Conservation (phyloP, 1,140 invertebrate genomes). For the Armadillidium nasatum region DNA sequence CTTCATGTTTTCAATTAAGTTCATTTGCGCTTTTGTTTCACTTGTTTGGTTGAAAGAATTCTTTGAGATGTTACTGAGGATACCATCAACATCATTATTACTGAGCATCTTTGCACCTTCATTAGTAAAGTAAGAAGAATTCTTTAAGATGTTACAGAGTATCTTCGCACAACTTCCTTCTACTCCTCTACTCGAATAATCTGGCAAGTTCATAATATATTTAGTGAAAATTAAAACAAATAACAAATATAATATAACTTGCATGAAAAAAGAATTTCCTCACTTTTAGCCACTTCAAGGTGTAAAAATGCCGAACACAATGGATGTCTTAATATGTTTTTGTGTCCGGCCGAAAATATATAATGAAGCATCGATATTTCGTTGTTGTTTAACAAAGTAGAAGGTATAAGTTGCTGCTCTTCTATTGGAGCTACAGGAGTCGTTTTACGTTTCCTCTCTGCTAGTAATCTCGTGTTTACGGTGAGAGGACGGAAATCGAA, state of each 20-base stretch:
- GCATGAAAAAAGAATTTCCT: constrained; percentile 73
- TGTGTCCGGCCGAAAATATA: constrained; percentile 39
- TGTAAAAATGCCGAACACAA: constrained; percentile 45
- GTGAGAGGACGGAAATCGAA: constrained; percentile 33
- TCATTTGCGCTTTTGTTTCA: background rate
- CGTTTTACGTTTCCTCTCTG: constrained; percentile 64
- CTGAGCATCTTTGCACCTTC: too few relatives aligned
- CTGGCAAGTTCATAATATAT: constrained; percentile 34
- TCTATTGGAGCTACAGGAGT: constrained; percentile 23
- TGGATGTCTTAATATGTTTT: constrained; percentile 44
- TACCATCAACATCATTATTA: too few relatives aligned
- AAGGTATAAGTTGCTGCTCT: constrained; percentile 19
- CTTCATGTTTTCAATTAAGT: background rate
- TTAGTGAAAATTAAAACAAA: constrained; percentile 36
- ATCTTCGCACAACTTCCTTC: too few relatives aligned
- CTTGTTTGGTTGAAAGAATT: too few relatives aligned
- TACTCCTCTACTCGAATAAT: background rate
- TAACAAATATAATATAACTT: constrained; percentile 70
- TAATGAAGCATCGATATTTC: constrained; percentile 37
- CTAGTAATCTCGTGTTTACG: constrained; percentile 57
- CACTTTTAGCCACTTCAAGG: constrained; percentile 71
- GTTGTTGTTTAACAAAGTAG: constrained; percentile 23
- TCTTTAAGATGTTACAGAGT: too few relatives aligned
- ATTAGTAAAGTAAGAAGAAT: too few relatives aligned
- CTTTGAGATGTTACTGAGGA: too few relatives aligned